phyloP scores from a whole-genome alignment of 2,797 vertebrate genomes.

The Etheostoma nigrum region DNA sequence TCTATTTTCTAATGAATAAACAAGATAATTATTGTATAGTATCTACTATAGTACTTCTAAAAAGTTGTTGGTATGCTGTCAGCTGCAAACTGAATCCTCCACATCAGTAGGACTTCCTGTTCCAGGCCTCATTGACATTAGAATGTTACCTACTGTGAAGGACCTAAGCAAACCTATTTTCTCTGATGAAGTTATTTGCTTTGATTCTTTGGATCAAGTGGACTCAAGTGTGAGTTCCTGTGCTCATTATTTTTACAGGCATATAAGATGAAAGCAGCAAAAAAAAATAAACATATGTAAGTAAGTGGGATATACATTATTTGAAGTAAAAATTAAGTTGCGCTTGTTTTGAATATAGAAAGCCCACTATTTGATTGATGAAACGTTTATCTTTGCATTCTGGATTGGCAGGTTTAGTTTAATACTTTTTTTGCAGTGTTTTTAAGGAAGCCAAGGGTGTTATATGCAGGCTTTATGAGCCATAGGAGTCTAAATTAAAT shows the following conservation, averaged over 20 bases:
- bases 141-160: neutral
- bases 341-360: neutral
- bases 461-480: neutral
- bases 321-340: neutral
- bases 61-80: neutral
- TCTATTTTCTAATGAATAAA: neutral
- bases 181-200: neutral
- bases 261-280: neutral
- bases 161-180: neutral
- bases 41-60: neutral
- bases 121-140: neutral
- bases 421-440: neutral
- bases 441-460: neutral
- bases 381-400: neutral
- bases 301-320: neutral
- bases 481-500: rapidly evolving
- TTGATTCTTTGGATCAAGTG: neutral
- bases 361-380: neutral
- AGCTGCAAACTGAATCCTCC: neutral
- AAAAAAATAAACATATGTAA: neutral
- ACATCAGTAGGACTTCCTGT: neutral
- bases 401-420: neutral
- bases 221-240: neutral
- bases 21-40: neutral
- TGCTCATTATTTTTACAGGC: neutral